Conservation (phyloP, 2,797 vertebrate species). For the Sebastes nivosus region DNA sequence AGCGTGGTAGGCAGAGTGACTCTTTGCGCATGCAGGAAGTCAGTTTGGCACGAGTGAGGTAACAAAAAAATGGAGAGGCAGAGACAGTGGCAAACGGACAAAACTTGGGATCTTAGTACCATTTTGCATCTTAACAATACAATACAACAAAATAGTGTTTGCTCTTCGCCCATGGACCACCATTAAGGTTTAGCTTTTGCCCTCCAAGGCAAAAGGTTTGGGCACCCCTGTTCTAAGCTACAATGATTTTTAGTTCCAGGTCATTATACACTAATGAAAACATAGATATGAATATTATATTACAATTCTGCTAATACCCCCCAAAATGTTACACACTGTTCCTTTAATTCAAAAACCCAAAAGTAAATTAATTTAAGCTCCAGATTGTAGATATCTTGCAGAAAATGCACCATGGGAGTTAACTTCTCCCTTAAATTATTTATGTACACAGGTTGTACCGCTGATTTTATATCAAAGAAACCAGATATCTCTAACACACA, state of each 20-base stretch:
- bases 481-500: not conserved
- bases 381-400: not conserved
- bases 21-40: too few species aligned
- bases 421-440: not conserved
- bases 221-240: not conserved
- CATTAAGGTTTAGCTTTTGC: too few species aligned
- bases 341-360: not conserved
- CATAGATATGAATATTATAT: not conserved
- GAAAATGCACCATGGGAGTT: not conserved
- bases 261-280: not conserved
- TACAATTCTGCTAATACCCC: not conserved
- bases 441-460: not conserved
- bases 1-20: too few species aligned
- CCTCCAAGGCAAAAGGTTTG: too few species aligned
- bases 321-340: not conserved
- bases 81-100: too few species aligned
- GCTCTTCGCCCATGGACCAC: too few species aligned
- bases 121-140: too few species aligned
- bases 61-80: too few species aligned
- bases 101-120: too few species aligned
- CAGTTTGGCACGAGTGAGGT: too few species aligned
- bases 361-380: not conserved
- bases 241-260: not conserved
- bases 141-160: too few species aligned
- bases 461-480: not conserved